Percentiles rank a stretch among this genome's conserved stretches.
These are phyloP conservation scores for Pygoscelis antarcticus DNA, from an alignment of 2,113 vertebrate species.

Conservation along the genomic window DNA sequence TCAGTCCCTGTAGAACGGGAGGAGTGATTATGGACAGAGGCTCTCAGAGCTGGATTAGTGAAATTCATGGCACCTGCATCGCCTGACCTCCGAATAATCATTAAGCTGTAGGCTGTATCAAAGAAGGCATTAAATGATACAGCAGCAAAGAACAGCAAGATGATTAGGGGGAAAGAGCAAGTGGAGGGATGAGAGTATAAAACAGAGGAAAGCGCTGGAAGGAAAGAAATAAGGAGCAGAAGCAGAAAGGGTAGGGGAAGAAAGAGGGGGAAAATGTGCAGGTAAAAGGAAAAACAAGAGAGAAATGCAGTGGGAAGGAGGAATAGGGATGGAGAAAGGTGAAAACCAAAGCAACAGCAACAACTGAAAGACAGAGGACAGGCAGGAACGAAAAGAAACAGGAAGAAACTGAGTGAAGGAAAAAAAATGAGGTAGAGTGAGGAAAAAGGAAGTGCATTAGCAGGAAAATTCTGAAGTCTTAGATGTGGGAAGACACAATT, in stretches of 20 bases:
- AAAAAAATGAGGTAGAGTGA: neutral
- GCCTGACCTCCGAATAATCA: conserved; percentile 79
- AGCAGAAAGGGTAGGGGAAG: neutral
- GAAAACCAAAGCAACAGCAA: neutral
- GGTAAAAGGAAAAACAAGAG: neutral
- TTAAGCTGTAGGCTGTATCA: conserved; percentile 80
- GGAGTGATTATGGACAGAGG: conserved; percentile 77
- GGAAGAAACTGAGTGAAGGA: neutral
- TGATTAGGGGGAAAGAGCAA: neutral
- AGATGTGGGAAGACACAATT: neutral
- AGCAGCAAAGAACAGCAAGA: conserved; percentile 64
- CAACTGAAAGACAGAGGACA: neutral
- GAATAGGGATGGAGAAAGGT: neutral
- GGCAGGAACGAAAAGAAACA: neutral
- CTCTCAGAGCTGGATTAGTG: conserved; percentile 74
- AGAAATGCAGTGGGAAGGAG: neutral
- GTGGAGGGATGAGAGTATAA: neutral
- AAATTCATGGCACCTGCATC: conserved; percentile 79
- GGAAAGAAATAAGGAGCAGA: neutral
- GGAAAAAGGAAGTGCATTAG: neutral
- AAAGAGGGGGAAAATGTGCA: neutral
- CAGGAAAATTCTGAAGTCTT: neutral
- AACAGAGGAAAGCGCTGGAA: neutral
- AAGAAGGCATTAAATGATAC: conserved; percentile 79
- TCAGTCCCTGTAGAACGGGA: conserved; percentile 68